Conservation (phyloP, 2,113 vertebrate genomes). For the Pituophis catenifer region DNA sequence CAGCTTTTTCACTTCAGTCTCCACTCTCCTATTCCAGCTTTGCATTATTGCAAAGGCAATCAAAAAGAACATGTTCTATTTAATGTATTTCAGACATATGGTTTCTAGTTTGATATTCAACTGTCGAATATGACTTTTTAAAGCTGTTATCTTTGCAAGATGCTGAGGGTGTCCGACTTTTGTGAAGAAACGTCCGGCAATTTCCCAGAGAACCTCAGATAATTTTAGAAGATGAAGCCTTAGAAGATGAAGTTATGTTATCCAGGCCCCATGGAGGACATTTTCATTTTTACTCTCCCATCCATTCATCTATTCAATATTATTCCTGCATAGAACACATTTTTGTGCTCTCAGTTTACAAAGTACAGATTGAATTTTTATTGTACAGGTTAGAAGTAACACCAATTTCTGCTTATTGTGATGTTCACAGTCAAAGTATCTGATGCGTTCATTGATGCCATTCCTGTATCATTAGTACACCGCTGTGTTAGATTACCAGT, state of each 20-base stretch:
- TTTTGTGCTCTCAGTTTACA: slow-evolving; percentile 1
- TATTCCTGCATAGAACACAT: slow-evolving; percentile 42
- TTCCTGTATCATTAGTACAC: neutral
- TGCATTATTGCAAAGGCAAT: slow-evolving; percentile 56
- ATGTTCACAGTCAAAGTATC: slow-evolving; percentile 45
- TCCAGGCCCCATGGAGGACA: neutral
- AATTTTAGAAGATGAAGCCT: neutral
- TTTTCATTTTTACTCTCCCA: neutral
- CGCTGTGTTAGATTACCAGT: neutral
- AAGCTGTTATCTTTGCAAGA: slow-evolving; percentile 5
- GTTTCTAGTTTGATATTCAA: slow-evolving; percentile 48
- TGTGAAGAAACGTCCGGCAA: slow-evolving; percentile 1
- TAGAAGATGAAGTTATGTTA: slow-evolving; percentile 5
- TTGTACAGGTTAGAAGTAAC: slow-evolving; percentile 35
- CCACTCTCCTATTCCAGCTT: slow-evolving; percentile 48
- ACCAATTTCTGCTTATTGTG: slow-evolving; percentile 46
- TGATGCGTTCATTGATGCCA: neutral
- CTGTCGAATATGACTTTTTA: slow-evolving; percentile 42
- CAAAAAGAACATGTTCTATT: slow-evolving; percentile 50
- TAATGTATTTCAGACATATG: slow-evolving; percentile 50
- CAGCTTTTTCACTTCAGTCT: slow-evolving; percentile 50
- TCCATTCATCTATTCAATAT: slow-evolving; percentile 22
- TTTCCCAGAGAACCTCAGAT: neutral
- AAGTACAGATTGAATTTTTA: slow-evolving; percentile 35
- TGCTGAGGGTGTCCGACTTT: slow-evolving; percentile 1